Base-by-base conservation (phyloP, 2,113 vertebrate species). In the Trinectes maculatus region DNA sequence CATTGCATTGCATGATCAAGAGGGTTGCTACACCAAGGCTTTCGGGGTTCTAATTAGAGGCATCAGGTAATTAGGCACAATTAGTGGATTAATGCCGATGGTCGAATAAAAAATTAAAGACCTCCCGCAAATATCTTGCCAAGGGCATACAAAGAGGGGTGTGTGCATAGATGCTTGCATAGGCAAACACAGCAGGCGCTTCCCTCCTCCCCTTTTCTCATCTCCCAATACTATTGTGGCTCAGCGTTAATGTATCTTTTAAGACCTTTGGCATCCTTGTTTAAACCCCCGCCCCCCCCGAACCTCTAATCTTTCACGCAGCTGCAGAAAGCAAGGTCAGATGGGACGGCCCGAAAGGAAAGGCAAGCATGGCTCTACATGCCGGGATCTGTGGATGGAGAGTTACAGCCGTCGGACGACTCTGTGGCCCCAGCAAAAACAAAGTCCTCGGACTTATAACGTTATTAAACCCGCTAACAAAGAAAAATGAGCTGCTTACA, bases 61-160 rank as follows among this genome's bases (percentile, higher is more conserved):
- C 70, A 77, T 85, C 63, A 77, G 73, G 68, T 76, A 68, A 86
- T 89, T 87, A 84, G 78, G 64, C 26, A 40, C 79, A 87, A 86
- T 87, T 80, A 77, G 58, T 39, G 55, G 64, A 80, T 89, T 87
- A 85, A 79, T 54, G 37, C 33, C 53, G 58, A 62, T 61, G 62
- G 67, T 71, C 33, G 70, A 70, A 78, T 70, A 73, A 74, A 77
- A n/a, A 84, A 51, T 4, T 0, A 69, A 72, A 82, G 66, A 82
- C 74, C 82, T 79, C 81, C 71, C 83, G 71, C 77, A 52, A 46
- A 36, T 69, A n/a, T 72, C 21, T 71, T 55, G 68, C 82, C 55
- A 8, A 69, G 71, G 75, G 77, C 77, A 47, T 64, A 67, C 55
- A 72, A 69, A 58, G 47, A 53, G 37, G 39, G 22, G 33, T 24